Base-by-base conservation (phyloP, 2,888 invertebrate species). In the Platycheirus albimanus region DNA sequence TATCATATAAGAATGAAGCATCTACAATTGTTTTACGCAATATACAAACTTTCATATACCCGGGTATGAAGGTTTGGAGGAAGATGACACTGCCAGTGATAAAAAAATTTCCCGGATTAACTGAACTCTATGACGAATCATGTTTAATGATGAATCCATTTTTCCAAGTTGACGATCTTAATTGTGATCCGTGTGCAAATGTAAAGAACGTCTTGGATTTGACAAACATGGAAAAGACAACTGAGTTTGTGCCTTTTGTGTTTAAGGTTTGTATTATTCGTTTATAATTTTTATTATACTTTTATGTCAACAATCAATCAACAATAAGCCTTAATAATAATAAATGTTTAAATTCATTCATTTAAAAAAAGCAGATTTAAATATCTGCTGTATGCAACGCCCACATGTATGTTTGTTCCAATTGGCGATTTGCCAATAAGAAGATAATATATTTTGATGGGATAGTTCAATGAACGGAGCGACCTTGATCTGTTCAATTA, bases 71-170 rank as follows among this genome's bases (percentile, higher is more conserved):
- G 87, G 89, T 95, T 28, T 91, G 96, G 87, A 92, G 97, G 71
- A 93, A 94, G 86, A 87, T 95, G 85, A 94, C 95, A 56, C 93
- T 97, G 86, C 96, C 97, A n/a, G 88, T 97, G 33, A 93, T 96
- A 85, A 93, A 93, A 79, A 90, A 92, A 66, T 96, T 95, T 91
- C 96, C 96, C 87, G 94, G 96, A 38, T 88, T 93, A 90, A 86
- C 91, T 93, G 96, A 94, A 89, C 93, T 94, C 47, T 96, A 97
- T 87, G 96, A 97, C 91, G 96, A 97, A 90, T 94, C 95, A 87
- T 97, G 97, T 89, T 91, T 97, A 38, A 91, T 97, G 86, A 94
- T 95, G 88, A 97, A 97, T 91, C 97, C 97, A 11, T 96, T 94
- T 88, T 97, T 96, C 89, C 93, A 94, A 88, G 93, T 96, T 8